Conservation (phyloP, 2,888 invertebrate genomes). For the Fragum fragum region DNA sequence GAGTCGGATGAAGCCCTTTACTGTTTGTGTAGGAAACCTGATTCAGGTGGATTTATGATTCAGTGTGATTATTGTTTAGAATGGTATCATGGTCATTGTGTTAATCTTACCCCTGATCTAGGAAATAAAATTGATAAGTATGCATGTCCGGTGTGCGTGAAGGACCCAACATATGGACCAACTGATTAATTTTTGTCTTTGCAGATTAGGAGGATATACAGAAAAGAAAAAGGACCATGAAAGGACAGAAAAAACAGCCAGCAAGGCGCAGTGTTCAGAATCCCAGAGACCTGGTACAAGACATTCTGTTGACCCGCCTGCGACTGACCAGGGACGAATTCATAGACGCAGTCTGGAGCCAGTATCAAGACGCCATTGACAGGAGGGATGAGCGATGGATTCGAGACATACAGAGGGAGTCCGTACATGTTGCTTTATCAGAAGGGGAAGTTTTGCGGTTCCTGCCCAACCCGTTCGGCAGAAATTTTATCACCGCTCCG, state of each 20-base stretch:
- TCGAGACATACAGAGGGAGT: slow-evolving; percentile 4
- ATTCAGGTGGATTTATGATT: slow-evolving; percentile 3
- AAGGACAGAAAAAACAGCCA: not conserved
- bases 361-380: not conserved
- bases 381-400: not conserved
- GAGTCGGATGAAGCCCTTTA: not conserved
- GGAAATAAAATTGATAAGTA: slow-evolving; percentile 17
- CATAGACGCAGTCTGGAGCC: not conserved
- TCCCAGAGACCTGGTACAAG: not conserved
- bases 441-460: not conserved
- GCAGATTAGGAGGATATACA: not conserved
- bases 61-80: slow-evolving; percentile 20
- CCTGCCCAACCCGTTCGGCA: slow-evolving; percentile 2
- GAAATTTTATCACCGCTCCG: not conserved
- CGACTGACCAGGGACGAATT: not conserved
- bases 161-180: not conserved
- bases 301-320: not conserved
- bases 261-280: too few species aligned
- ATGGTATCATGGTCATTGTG: slow-evolving; percentile 24
- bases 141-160: slow-evolving; percentile 15
- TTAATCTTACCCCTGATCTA: slow-evolving; percentile 6
- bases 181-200: slow-evolving; percentile 1
- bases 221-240: not conserved
- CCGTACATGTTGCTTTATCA: not conserved
- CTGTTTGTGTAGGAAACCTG: slow-evolving; percentile 11